These are phyloP conservation scores for Spisula subtruncata DNA, from an alignment of 2,888 invertebrate genomes.

Conservation along the genomic window DNA sequence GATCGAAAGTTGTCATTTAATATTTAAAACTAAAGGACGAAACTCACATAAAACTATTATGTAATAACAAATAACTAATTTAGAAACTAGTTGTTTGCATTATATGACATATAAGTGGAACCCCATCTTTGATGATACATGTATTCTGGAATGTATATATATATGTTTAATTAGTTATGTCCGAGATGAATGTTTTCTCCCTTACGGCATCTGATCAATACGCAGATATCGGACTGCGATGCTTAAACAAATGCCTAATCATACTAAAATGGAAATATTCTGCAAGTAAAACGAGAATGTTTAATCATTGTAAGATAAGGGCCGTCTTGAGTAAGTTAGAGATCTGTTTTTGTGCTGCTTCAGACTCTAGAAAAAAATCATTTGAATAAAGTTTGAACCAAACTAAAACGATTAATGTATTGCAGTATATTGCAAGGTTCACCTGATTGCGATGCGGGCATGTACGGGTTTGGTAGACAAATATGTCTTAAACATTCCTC, in stretches of 20 bases:
- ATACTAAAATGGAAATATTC: conserved; percentile 22
- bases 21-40: too few species aligned
- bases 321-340: neutral
- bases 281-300: neutral
- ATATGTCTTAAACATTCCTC: conserved; percentile 22
- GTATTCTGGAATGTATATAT: too few species aligned
- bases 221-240: conserved; percentile 24
- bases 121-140: too few species aligned
- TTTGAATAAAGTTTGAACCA: conserved; percentile 14
- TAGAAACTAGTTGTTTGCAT: too few species aligned
- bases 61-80: too few species aligned
- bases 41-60: too few species aligned
- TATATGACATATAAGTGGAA: too few species aligned
- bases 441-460: conserved; percentile 16
- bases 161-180: too few species aligned
- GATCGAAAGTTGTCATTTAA: too few species aligned
- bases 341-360: neutral
- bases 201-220: conserved; percentile 36
- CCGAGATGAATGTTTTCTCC: conserved; percentile 34
- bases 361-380: neutral
- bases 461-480: conserved; percentile 9
- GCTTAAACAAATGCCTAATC: conserved; percentile 14
- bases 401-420: conserved; percentile 22
- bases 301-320: conserved; percentile 20
- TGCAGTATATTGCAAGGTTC: conserved; percentile 27